Conservation (phyloP, 2,797 vertebrate species). For the Hybognathus amarus region DNA sequence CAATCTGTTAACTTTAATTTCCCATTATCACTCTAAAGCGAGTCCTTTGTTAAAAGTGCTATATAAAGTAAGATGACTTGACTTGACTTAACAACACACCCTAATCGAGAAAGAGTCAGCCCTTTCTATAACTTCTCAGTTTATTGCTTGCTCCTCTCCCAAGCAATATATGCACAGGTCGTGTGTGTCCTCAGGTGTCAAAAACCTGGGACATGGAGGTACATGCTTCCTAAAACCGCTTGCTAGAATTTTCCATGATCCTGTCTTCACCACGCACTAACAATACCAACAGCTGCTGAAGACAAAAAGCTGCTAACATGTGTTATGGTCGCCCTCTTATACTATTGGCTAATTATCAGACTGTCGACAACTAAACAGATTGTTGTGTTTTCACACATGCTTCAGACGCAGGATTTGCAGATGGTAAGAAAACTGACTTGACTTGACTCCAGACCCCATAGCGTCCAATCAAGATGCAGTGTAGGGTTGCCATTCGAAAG, state of each 20-base stretch:
- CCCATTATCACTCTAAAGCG: too few relatives aligned
- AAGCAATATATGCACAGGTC: too few relatives aligned
- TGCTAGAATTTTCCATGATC: not conserved
- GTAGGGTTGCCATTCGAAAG: not conserved
- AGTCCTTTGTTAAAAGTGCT: too few relatives aligned
- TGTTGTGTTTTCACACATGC: not conserved
- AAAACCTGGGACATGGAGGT: not conserved
- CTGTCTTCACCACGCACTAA: not conserved
- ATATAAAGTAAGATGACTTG: too few relatives aligned
- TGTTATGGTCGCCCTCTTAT: not conserved
- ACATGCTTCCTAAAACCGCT: not conserved
- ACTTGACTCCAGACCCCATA: not conserved
- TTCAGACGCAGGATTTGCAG: not conserved
- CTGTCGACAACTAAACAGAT: not conserved
- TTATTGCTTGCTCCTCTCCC: not conserved
- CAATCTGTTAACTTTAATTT: too few relatives aligned
- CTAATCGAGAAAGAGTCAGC: not conserved
- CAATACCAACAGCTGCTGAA: not conserved
- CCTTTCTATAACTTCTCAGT: not conserved
- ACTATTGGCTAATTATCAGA: not conserved
- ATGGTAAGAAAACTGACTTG: not conserved
- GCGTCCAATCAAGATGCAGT: not conserved
- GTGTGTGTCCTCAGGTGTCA: not conserved
- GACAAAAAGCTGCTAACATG: not conserved
- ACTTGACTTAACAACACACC: too few relatives aligned